Evolutionary conservation across 1,140 invertebrate genomes (phyloP).

Genomic region (Hypothenemus hampei): DNA sequence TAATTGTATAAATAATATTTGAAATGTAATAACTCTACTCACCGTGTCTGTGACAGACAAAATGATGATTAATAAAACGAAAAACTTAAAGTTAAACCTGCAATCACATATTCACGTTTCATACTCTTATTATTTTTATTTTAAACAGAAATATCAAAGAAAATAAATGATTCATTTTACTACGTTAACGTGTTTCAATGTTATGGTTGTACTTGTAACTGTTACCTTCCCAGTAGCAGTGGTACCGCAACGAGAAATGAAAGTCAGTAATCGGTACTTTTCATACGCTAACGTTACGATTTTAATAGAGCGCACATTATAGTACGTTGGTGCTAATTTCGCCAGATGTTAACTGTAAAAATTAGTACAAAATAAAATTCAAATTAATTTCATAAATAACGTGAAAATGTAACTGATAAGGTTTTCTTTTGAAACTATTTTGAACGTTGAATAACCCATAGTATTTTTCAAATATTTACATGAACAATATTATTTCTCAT

Average conservation of each 20-base stretch:
- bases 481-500: conserved; percentile 2
- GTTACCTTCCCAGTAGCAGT: not conserved
- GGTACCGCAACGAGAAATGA: conserved; percentile 5
- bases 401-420: no score
- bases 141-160: not conserved
- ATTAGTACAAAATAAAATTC: no score
- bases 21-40: no score
- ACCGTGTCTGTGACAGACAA: conserved; percentile 6
- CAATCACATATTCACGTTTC: conserved; percentile 28
- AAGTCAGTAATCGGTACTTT: no score
- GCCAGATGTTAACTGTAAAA: no score
- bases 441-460: not conserved
- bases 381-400: no score
- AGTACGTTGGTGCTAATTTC: no score
- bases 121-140: conserved; percentile 14
- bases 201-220: not conserved
- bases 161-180: not conserved
- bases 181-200: no score
- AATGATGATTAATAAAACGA: conserved; percentile 26
- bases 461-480: conserved; percentile 3
- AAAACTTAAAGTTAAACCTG: conserved; percentile 24
- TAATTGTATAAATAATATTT: no score
- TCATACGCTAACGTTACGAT: no score
- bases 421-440: no score
- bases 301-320: no score